phyloP scores from a whole-genome alignment of 2,113 vertebrate species.

The Rhinogobius similis region DNA sequence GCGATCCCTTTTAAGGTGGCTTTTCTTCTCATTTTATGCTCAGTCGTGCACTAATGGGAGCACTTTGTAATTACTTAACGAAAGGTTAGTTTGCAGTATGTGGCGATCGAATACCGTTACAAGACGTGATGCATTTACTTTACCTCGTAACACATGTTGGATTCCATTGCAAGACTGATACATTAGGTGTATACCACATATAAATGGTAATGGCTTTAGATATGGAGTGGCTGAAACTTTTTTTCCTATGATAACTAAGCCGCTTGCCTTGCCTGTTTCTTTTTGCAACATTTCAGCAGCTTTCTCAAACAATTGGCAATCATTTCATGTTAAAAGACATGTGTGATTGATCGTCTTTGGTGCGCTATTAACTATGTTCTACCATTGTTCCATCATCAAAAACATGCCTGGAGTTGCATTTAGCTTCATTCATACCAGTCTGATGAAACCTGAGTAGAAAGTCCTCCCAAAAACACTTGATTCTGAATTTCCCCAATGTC shows the following conservation, averaged over 20 bases:
- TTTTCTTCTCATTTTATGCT: constrained; percentile 24
- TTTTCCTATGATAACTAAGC: neutral
- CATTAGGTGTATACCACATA: neutral
- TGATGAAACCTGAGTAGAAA: no score
- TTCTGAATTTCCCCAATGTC: no score
- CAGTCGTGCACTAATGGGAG: constrained; percentile 20
- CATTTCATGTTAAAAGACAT: no score
- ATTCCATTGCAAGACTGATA: neutral
- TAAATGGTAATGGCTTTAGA: neutral
- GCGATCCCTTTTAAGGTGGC: constrained; percentile 11
- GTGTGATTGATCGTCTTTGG: no score
- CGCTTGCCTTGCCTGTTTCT: neutral
- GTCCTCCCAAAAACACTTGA: no score
- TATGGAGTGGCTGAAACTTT: neutral
- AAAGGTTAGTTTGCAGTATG: constrained; percentile 19
- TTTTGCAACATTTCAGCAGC: neutral
- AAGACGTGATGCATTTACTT: constrained; percentile 12
- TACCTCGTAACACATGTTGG: neutral
- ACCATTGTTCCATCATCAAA: no score
- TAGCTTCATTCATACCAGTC: no score
- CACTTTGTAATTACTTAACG: constrained; percentile 34
- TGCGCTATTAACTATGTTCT: no score
- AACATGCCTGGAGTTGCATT: no score
- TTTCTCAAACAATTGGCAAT: no score
- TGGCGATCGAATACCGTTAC: constrained; percentile 6